Conservation (phyloP, 2,113 vertebrate species). For the Centropus unirufus region DNA sequence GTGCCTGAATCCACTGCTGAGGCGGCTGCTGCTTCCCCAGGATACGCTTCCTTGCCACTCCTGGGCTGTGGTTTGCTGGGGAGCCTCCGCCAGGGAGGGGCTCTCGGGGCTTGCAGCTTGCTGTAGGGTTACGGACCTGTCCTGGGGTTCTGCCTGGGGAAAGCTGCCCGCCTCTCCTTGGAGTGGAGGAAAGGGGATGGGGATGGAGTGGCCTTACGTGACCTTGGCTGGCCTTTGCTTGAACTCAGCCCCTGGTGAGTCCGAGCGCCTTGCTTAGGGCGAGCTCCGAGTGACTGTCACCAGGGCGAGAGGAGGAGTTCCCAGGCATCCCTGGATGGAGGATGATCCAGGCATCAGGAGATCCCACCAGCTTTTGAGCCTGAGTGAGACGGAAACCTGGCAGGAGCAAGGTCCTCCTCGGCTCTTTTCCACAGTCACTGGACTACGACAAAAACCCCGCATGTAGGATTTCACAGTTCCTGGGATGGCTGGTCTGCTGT, state of each 20-base stretch:
- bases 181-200: not conserved
- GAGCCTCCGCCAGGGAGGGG: not conserved
- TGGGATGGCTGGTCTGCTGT: not conserved
- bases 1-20: fast-evolving
- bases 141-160: fast-evolving
- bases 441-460: not conserved
- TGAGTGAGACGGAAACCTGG: fast-evolving
- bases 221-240: not conserved
- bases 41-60: not conserved
- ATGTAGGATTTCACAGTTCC: not conserved
- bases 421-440: not conserved
- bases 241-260: fast-evolving
- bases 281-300: fast-evolving
- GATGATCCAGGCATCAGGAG: fast-evolving
- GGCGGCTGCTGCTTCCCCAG: not conserved
- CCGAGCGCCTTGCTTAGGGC: not conserved
- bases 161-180: not conserved
- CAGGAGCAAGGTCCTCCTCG: not conserved
- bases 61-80: fast-evolving
- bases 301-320: not conserved
- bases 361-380: not conserved
- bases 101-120: not conserved
- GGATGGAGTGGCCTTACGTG: fast-evolving
- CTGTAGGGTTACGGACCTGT: not conserved
- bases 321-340: no score